Conservation (phyloP, 2,888 invertebrate genomes). For the Hirtodrosophila histrioides region DNA sequence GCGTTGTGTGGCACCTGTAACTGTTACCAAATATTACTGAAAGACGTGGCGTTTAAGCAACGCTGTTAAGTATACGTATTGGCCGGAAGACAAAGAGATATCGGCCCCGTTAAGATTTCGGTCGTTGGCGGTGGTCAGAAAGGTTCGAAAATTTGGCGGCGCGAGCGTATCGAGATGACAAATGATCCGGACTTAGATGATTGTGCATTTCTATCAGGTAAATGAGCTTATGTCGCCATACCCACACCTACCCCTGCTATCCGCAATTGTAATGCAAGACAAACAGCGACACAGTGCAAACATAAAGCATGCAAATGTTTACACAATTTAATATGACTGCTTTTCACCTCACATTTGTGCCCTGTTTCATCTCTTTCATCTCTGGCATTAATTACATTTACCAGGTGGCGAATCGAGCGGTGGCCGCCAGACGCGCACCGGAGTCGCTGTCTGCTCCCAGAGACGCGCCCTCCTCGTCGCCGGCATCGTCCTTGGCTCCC, state of each 20-base stretch:
- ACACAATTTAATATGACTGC: constrained; percentile 32
- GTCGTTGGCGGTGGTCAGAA: constrained; percentile 84
- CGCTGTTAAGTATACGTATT: constrained; percentile 81
- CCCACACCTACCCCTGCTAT: too few relatives aligned
- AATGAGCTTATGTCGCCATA: neutral
- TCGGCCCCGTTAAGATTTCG: constrained; percentile 85
- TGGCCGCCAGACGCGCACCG: constrained; percentile 84
- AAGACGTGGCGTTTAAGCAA: constrained; percentile 60
- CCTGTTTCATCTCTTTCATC: constrained; percentile 17
- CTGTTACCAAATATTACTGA: constrained; percentile 4
- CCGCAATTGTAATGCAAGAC: constrained; percentile 17
- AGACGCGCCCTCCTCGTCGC: constrained; percentile 93
- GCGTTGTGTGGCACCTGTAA: too few relatives aligned
- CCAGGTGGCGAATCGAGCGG: constrained; percentile 84
- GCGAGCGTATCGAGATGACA: constrained; percentile 90
- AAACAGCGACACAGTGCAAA: constrained; percentile 15
- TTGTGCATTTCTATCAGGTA: constrained; percentile 96
- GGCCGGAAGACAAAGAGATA: constrained; percentile 84
- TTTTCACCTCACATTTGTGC: neutral
- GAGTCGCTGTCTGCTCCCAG: constrained; percentile 94
- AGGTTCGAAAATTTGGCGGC: constrained; percentile 84
- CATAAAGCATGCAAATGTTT: constrained; percentile 37
- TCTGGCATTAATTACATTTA: constrained; percentile 78
- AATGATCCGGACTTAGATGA: constrained; percentile 95
- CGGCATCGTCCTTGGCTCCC: constrained; percentile 90